phyloP scores from a whole-genome alignment of 2,797 vertebrate genomes.

The Pampus argenteus region DNA sequence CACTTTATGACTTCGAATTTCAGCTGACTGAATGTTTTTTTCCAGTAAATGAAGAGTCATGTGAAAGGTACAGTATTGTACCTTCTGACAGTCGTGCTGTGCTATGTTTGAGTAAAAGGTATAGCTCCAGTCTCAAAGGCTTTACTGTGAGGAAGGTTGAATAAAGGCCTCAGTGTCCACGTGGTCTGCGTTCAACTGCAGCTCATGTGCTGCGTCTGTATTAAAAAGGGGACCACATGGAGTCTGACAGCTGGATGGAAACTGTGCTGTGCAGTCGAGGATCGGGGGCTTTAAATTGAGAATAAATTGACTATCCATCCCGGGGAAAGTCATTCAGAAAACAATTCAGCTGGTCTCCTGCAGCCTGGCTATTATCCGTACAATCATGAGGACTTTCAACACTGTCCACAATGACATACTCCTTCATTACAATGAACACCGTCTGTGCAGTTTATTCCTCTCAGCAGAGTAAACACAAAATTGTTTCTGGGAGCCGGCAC shows the following conservation, averaged over 20 bases:
- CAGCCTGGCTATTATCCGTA: slow-evolving; percentile 68
- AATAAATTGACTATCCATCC: slow-evolving; percentile 50
- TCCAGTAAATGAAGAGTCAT: slow-evolving; percentile 42
- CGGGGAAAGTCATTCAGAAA: slow-evolving; percentile 42
- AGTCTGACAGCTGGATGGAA: background rate
- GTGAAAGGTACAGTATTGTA: slow-evolving; percentile 22
- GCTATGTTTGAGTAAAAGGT: slow-evolving; percentile 35
- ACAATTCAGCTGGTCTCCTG: slow-evolving; percentile 15
- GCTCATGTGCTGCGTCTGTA: background rate
- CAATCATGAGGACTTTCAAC: slow-evolving; percentile 69
- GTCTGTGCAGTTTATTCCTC: background rate
- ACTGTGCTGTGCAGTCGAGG: slow-evolving; percentile 5
- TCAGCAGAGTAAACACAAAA: slow-evolving; percentile 3
- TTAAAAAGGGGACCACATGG: background rate
- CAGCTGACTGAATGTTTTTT: slow-evolving; percentile 44
- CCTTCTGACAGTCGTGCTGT: slow-evolving; percentile 11
- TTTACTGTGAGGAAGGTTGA: slow-evolving; percentile 12
- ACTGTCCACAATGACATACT: slow-evolving; percentile 22
- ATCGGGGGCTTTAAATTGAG: slow-evolving; percentile 43
- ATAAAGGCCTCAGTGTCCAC: slow-evolving; percentile 28
- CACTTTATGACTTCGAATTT: no score
- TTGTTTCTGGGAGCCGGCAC: background rate
- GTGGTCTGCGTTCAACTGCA: background rate
- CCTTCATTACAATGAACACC: slow-evolving; percentile 13
- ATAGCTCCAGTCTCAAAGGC: slow-evolving; percentile 3